phyloP scores from a whole-genome alignment of 2,888 invertebrate genomes.

The Rapana venosa region DNA sequence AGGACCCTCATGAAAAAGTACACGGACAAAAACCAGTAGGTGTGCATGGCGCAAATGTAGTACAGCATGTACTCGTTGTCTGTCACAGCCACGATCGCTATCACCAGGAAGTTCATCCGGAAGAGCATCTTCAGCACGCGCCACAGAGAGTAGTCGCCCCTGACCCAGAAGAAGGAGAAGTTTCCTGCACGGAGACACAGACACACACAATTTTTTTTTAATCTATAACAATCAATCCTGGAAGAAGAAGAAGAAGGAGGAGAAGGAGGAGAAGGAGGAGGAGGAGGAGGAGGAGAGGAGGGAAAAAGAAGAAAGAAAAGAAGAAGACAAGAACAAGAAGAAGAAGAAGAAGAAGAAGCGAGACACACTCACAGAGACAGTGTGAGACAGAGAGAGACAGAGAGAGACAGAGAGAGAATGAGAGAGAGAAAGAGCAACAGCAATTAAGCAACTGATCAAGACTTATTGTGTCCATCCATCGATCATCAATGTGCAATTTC shows the following conservation, averaged over 20 bases:
- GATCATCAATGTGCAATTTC: no score
- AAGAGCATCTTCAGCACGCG: constrained; percentile 70
- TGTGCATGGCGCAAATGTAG: constrained; percentile 74
- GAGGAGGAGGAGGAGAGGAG: neutral
- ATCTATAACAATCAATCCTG: no score
- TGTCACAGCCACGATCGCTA: constrained; percentile 61
- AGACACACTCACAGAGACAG: neutral
- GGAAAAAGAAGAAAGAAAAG: neutral
- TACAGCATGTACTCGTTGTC: constrained; percentile 71
- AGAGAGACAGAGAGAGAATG: neutral
- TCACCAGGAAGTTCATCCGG: constrained; percentile 70
- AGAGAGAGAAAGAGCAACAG: neutral
- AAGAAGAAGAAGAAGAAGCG: neutral
- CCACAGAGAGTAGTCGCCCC: constrained; percentile 66
- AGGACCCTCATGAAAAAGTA: constrained; percentile 65
- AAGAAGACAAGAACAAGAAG: neutral
- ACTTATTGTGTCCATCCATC: no score
- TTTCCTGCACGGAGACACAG: constrained; percentile 65
- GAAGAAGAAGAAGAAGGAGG: neutral
- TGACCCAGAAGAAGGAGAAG: constrained; percentile 72
- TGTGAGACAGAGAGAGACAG: neutral
- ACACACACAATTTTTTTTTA: no score
- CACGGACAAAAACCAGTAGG: constrained; percentile 71
- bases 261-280: neutral
- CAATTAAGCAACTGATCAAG: no score